Base-by-base conservation (phyloP, 2,113 vertebrate species). In the Nibea albiflora region DNA sequence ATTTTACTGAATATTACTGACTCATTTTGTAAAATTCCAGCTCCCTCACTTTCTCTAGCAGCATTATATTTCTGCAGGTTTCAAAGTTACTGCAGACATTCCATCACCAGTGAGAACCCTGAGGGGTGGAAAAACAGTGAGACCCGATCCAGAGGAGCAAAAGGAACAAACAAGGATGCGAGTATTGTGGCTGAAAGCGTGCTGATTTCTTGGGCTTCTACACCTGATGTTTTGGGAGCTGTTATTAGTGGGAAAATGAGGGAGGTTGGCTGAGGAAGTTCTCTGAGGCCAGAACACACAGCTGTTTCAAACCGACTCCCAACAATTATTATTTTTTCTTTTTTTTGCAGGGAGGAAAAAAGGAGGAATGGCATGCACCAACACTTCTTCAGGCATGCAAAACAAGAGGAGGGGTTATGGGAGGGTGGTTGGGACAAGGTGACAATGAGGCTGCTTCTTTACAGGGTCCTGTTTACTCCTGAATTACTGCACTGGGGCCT, bases 241-340 rank as follows among this genome's bases (percentile, higher is more conserved):
- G 76, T 90, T 86, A 93, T 90, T 90, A 88, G 73, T 47, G 57
- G 77, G 70, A 74, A 91, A 88, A 88, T 76, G 71, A 84, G 52
- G 65, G 85, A 83, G 85, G 75, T 75, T 64, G 80, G 83, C 75
- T 75, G 60, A 84, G 85, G 88, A 88, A 76, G 80, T 73, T 78
- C 73, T 86, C 49, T 14, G 57, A 78, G 78, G 82, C 76, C 60
- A 65, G 84, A 49, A 57, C 67, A 80, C 84, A 92, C 90, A 94
- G 92, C 92, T 94, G 93, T 92, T 94, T 86, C 77, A 90, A 76
- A 80, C 73, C n/a, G 39, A 84, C 74, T 87, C 54, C 79, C 72
- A 81, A 57, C 85, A 88, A 90, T 92, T 91, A 85, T 88, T 84
- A 65, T 83, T 82, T 86, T 81, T 39, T 82, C 86, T 83, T 73